Percentiles rank a stretch among this genome's conserved stretches.
phyloP scores from a whole-genome alignment of 2,888 invertebrate species.

The Chymomyza fuscimana region DNA sequence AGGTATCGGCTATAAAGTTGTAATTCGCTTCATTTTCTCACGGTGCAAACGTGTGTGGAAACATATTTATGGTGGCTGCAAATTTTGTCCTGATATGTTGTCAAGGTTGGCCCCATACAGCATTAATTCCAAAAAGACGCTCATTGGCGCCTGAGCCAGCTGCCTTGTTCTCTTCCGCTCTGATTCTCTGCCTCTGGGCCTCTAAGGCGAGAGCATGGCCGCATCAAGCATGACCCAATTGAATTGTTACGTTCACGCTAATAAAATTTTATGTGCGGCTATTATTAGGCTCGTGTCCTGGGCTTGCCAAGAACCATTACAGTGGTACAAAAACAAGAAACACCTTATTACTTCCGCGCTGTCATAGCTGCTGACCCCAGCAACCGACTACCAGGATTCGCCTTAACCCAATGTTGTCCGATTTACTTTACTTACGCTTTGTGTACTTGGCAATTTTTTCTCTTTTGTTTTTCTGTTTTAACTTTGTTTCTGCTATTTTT shows the following conservation, averaged over 20 bases:
- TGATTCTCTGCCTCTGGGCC: background rate
- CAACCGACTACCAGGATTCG: too few species aligned
- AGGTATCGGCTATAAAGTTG: too few species aligned
- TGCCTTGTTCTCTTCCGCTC: background rate
- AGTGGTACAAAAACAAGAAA: background rate
- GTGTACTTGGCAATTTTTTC: constrained; percentile 14
- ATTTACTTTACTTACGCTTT: constrained; percentile 13
- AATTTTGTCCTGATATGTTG: too few species aligned
- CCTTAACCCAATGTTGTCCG: background rate
- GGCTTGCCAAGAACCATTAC: background rate
- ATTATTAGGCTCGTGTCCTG: constrained; percentile 57
- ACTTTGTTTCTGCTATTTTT: constrained; percentile 20
- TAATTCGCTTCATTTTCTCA: too few species aligned
- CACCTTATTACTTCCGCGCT: background rate
- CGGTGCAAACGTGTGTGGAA: too few species aligned
- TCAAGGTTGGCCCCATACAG: too few species aligned
- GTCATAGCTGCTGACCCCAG: too few species aligned
- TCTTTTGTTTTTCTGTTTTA: constrained; percentile 7
- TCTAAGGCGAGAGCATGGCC: too few species aligned
- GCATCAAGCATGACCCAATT: constrained; percentile 50
- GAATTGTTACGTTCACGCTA: constrained; percentile 65
- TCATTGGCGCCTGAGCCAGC: too few species aligned
- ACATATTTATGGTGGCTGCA: too few species aligned
- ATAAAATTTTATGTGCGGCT: constrained; percentile 71
- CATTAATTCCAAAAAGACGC: too few species aligned